Conservation (phyloP, 2,888 invertebrate species). For the Pyralis farinalis region DNA sequence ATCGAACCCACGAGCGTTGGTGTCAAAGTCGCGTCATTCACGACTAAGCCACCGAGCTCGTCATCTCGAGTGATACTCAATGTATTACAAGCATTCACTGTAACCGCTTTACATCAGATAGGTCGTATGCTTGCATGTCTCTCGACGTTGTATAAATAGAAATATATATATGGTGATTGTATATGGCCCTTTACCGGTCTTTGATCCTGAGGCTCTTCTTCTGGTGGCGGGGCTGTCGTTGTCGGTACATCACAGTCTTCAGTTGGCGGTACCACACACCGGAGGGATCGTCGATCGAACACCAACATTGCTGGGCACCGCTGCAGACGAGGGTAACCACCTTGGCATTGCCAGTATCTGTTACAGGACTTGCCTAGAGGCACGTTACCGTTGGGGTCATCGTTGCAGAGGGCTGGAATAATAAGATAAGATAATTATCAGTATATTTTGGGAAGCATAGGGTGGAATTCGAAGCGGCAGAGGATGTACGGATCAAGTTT, state of each 20-base stretch:
- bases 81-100: no score
- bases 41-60: no score
- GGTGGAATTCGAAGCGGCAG: no score
- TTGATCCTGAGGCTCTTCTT: slow-evolving; percentile 66
- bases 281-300: slow-evolving; percentile 89
- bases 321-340: slow-evolving; percentile 94
- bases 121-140: no score
- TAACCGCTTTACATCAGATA: no score
- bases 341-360: slow-evolving; percentile 96
- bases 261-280: slow-evolving; percentile 94
- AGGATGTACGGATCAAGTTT: no score
- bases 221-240: slow-evolving; percentile 84
- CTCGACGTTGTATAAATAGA: no score
- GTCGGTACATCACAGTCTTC: slow-evolving; percentile 94
- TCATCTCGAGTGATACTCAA: no score
- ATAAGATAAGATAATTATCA: no score
- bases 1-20: no score
- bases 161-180: not conserved
- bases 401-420: slow-evolving; percentile 91
- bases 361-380: slow-evolving; percentile 95
- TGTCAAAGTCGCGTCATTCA: no score
- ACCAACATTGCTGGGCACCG: slow-evolving; percentile 95
- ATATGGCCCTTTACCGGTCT: slow-evolving; percentile 43
- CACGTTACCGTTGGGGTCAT: slow-evolving; percentile 94
- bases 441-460: no score